A percentile compares a stretch with the other conserved stretches of the same genome.
Evolutionary conservation across 2,888 invertebrate genomes (phyloP).

Genomic region (Aphidoletes aphidimyza): DNA sequence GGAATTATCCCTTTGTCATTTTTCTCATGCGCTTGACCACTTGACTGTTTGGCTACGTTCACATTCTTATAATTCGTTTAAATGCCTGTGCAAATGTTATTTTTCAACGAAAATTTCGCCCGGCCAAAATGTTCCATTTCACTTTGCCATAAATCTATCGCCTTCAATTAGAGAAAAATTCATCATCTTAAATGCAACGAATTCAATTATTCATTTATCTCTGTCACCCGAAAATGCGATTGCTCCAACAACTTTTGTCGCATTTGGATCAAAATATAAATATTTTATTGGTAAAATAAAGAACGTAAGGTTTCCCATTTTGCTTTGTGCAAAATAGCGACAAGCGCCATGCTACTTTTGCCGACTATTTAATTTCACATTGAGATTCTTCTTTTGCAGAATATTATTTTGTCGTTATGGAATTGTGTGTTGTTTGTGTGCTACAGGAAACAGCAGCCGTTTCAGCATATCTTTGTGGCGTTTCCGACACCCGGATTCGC

Average conservation of each 20-base stretch:
- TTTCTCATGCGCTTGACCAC: background rate
- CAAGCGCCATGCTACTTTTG: too few relatives aligned
- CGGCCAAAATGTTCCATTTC: background rate
- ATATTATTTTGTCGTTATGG: conserved; percentile 48
- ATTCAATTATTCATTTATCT: conserved; percentile 30
- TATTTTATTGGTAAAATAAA: conserved; percentile 22
- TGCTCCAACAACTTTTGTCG: background rate
- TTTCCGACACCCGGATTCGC: conserved; percentile 2
- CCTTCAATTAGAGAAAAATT: conserved; percentile 16
- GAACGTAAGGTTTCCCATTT: background rate
- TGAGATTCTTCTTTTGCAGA: background rate
- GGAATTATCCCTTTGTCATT: background rate
- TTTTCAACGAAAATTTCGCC: background rate
- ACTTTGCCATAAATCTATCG: background rate
- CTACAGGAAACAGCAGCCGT: conserved; percentile 28
- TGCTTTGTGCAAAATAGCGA: background rate
- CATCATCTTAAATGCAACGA: background rate
- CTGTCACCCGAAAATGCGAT: background rate
- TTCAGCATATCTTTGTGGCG: conserved; percentile 9
- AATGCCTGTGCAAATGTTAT: background rate
- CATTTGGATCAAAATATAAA: conserved; percentile 12
- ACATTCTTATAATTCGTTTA: background rate
- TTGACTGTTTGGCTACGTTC: background rate
- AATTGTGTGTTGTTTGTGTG: background rate
- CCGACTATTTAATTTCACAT: conserved; percentile 24